A percentile compares a stretch with the other conserved stretches of the same genome.
Evolutionary conservation across 1,140 invertebrate species (phyloP).

Genomic region (Chlorops oryzae): DNA sequence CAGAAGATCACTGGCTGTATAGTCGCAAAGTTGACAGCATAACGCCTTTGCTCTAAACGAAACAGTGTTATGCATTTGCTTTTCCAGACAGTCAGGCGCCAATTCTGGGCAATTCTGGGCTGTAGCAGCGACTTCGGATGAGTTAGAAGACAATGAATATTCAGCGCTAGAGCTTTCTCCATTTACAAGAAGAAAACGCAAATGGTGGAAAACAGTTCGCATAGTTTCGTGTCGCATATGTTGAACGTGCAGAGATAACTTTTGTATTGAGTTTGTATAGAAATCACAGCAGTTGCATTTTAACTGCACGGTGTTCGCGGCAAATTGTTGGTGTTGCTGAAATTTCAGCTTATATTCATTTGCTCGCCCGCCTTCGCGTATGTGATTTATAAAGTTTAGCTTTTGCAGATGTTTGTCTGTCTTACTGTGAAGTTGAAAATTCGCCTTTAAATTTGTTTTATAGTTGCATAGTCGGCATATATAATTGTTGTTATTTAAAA

Average conservation of each 20-base stretch:
- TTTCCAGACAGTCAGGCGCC: neutral
- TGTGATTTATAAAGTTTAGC: slow-evolving; percentile 95
- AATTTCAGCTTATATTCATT: slow-evolving; percentile 97
- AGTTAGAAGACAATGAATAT: no score
- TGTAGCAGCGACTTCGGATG: no score
- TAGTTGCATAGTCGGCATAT: slow-evolving; percentile 97
- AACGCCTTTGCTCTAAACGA: slow-evolving; percentile 17
- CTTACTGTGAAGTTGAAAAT: slow-evolving; percentile 99
- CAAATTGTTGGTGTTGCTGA: slow-evolving; percentile 56
- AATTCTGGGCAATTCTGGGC: neutral
- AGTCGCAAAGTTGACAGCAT: slow-evolving; percentile 64
- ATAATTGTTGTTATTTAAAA: slow-evolving; percentile 86
- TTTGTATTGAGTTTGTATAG: slow-evolving; percentile 93
- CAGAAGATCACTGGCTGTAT: slow-evolving; percentile 71
- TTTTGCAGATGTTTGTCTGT: slow-evolving; percentile 98
- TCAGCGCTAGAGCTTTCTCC: no score
- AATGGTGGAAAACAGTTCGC: slow-evolving; percentile 71
- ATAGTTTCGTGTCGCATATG: slow-evolving; percentile 78
- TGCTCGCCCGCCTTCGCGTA: slow-evolving; percentile 85
- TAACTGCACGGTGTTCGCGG: slow-evolving; percentile 68
- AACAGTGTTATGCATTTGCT: neutral
- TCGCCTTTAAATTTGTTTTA: slow-evolving; percentile 97
- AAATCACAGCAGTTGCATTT: slow-evolving; percentile 96
- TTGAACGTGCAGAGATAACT: slow-evolving; percentile 86
- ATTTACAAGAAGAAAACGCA: slow-evolving; percentile 57